phyloP scores from a whole-genome alignment of 2,797 vertebrate species.

The Pseudochirops corinnae region DNA sequence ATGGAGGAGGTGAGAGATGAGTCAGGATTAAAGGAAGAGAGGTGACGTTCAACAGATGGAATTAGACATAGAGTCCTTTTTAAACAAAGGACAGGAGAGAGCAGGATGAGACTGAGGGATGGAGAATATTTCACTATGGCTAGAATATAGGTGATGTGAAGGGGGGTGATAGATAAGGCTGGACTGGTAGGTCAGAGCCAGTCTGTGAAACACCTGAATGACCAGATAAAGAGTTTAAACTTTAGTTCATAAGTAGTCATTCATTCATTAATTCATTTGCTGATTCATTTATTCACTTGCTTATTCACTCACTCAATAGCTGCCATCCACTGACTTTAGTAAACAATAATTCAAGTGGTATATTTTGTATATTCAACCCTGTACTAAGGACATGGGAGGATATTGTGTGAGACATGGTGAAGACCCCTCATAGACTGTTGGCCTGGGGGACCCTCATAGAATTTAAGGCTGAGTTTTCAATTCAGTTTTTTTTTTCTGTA shows the following conservation, averaged over 20 bases:
- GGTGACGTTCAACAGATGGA: neutral
- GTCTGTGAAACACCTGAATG: neutral
- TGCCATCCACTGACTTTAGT: neutral
- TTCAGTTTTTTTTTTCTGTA: no score
- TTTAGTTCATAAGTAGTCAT: neutral
- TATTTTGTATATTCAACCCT: neutral
- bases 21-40: constrained; percentile 8
- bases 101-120: neutral
- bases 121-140: neutral
- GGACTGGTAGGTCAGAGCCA: neutral
- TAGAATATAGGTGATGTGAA: neutral
- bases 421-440: no score
- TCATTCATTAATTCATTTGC: neutral
- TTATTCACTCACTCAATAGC: neutral
- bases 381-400: neutral
- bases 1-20: neutral
- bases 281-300: neutral
- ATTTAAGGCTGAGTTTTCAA: no score
- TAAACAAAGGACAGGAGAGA: neutral
- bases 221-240: neutral
- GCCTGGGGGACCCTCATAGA: no score
- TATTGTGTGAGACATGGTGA: no score
- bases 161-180: neutral
- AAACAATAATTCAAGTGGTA: neutral
- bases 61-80: neutral